These are phyloP conservation scores for Brotogeris chrysoptera DNA, from an alignment of 2,797 vertebrate species.

Conservation along the genomic window DNA sequence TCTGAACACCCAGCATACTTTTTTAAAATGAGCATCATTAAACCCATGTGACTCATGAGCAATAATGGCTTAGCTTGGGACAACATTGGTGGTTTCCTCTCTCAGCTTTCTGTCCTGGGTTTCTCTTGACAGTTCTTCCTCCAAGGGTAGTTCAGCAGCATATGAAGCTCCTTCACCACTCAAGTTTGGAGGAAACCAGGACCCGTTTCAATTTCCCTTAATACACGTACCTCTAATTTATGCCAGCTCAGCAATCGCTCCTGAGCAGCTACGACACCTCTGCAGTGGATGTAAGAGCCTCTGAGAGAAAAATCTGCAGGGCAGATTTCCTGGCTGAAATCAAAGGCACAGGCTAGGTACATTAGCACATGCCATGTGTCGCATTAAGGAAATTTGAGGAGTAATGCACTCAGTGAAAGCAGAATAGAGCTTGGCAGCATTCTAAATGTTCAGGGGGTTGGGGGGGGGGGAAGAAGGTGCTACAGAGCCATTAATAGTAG, in stretches of 20 bases:
- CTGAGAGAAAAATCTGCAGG: background rate
- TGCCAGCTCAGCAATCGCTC: background rate
- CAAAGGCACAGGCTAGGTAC: background rate
- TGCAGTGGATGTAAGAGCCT: background rate
- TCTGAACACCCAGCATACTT: background rate
- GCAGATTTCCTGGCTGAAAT: background rate
- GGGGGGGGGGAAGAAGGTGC: background rate
- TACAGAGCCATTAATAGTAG: background rate
- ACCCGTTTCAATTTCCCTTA: background rate
- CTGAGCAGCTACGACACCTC: background rate
- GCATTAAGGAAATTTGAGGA: background rate
- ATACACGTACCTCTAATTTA: background rate
- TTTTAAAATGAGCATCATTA: background rate
- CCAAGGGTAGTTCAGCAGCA: background rate
- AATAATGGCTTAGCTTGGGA: background rate
- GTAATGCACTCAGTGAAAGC: background rate
- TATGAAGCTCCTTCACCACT: background rate
- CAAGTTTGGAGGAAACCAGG: background rate
- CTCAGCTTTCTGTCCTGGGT: background rate
- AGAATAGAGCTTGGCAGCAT: background rate
- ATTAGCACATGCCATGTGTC: background rate
- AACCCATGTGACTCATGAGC: background rate
- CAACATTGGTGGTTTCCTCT: background rate
- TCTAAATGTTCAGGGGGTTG: background rate
- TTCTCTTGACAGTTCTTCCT: background rate